Evolutionary conservation across 2,888 invertebrate species (phyloP).

Genomic region (Agonopterix alstromeriana): DNA sequence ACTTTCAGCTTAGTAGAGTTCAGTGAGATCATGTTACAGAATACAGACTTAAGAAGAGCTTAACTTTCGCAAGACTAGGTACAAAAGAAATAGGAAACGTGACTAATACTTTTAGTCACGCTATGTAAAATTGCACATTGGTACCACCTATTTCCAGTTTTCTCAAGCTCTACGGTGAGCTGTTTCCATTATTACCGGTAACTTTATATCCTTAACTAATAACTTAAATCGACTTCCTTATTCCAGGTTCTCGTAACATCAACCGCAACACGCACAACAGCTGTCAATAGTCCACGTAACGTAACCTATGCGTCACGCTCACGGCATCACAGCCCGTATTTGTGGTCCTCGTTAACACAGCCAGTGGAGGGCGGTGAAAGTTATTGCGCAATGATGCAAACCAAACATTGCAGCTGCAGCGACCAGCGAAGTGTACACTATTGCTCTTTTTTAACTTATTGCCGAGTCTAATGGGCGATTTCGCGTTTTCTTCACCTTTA

Average conservation of each 20-base stretch:
- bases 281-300: constrained; percentile 2
- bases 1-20: constrained; percentile 25
- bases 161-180: no score
- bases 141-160: no score
- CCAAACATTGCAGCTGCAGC: constrained; percentile 29
- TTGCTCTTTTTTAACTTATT: no score
- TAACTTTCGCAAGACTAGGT: background rate
- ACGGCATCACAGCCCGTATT: constrained; percentile 12
- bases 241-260: constrained; percentile 12
- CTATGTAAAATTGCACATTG: no score
- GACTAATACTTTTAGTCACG: no score
- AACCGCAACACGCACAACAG: constrained; percentile 1
- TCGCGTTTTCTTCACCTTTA: no score
- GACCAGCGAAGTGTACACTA: background rate
- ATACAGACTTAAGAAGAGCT: background rate
- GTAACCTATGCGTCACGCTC: constrained; percentile 6
- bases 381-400: constrained; percentile 63
- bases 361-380: constrained; percentile 44
- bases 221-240: constrained; percentile 16
- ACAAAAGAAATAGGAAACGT: no score
- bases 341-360: constrained; percentile 26
- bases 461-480: no score
- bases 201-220: no score
- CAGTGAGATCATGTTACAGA: constrained; percentile 2
- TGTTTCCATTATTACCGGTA: no score